Evolutionary conservation across 2,888 invertebrate species (phyloP), one percentile per base, ranked within the genome.

Genomic region (Drosophila greeni): DNA sequence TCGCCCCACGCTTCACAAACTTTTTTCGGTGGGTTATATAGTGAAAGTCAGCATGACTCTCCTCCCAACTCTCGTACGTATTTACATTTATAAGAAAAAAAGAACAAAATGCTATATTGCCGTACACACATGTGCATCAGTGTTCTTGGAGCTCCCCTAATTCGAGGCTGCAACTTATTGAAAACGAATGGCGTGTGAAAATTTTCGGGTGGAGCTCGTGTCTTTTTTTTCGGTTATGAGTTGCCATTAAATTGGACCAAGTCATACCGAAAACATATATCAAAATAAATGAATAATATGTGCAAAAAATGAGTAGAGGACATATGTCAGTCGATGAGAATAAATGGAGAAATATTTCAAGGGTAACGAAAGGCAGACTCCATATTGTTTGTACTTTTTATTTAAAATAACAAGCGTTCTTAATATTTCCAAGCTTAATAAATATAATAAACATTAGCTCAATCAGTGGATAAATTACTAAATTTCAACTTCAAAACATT

Each of bases 111-210:
- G 51, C 24, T 49, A 43, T 43, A 47, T 45, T 48, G 18, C 43
- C 55, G 9, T 16, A 58, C 49, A 48, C 62, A 62, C 57, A 80
- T 74, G 66, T 72, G 66, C 56, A 42, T 55, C 65, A 73, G 55
- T 69, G 65, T 76, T 59, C 70, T 65, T 42, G 20, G 51, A 20
- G 68, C 40, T 76, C 61, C 58, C 83, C 83, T 78, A 79, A 84
- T 79, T 84, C 79, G 56, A 59, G 37, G 49, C 42, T 65, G 57
- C 65, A 62, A 70, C 77, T 84, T 80, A 80, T 80, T 80, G 84
- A 80, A 84, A 84, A 71, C 84, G 82, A 80, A 80, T 80, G 84
- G 82, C 66, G 84, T 77, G 84, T 80, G 84, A 84, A 82, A 82
- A 79, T 72, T 79, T 58, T 66, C 68, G 23, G 29, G 40, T 2